Conservation (phyloP, 1,140 invertebrate species). For the Ephestia elutella region DNA sequence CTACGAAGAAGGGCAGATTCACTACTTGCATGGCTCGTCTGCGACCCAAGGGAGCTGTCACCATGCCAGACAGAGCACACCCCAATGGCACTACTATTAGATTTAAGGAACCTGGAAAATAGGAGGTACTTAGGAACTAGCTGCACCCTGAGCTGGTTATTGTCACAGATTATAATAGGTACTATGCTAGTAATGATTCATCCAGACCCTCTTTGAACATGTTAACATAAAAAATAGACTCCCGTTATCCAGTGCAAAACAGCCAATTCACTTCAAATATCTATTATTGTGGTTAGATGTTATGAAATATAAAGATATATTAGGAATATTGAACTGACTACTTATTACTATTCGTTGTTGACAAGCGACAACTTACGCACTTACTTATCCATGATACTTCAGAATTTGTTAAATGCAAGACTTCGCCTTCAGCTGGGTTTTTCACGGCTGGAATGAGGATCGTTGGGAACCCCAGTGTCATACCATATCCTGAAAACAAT, state of each 20-base stretch:
- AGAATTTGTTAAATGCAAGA: conserved; percentile 74
- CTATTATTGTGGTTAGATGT: no score
- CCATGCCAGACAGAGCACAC: conserved; percentile 80
- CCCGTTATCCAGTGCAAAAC: no score
- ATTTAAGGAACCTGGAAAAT: conserved; percentile 81
- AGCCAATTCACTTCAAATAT: no score
- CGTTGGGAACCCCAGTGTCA: conserved; percentile 84
- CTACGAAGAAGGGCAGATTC: conserved; percentile 81
- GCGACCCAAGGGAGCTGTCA: conserved; percentile 81
- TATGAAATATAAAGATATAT: no score
- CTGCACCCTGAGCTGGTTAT: no score
- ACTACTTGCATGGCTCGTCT: conserved; percentile 81
- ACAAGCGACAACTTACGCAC: conserved; percentile 27
- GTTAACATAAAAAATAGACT: no score
- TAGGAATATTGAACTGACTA: no score
- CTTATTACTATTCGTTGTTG: no score
- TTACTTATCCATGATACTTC: conserved; percentile 86
- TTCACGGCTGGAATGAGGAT: conserved; percentile 83
- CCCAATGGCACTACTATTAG: conserved; percentile 84
- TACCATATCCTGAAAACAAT: conserved; percentile 77
- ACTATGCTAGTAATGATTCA: no score
- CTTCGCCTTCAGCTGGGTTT: conserved; percentile 61
- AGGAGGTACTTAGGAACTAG: no score
- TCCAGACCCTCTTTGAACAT: no score
- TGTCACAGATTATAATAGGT: no score